A percentile compares a stretch with the other conserved stretches of the same genome.
These are phyloP conservation scores for Sporophila hypoxantha DNA, from an alignment of 2,113 vertebrate genomes.

Conservation along the genomic window DNA sequence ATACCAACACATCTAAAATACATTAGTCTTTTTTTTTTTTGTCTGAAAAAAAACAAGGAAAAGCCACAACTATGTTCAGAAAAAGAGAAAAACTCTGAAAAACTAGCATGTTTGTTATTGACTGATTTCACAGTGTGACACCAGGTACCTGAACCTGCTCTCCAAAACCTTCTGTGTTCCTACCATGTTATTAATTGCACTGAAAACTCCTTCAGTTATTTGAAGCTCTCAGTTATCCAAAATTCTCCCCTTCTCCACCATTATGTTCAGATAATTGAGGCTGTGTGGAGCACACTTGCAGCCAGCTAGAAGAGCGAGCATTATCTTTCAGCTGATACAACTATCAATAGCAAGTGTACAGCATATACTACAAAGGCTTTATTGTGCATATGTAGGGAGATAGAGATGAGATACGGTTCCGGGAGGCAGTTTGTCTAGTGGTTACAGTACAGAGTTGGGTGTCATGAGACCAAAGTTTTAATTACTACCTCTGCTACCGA, in stretches of 20 bases:
- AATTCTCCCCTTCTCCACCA: slow-evolving; percentile 22
- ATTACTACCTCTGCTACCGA: slow-evolving; percentile 48
- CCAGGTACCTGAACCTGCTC: not conserved
- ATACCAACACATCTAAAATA: not conserved
- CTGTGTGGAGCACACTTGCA: slow-evolving; percentile 28
- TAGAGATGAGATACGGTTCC: slow-evolving; percentile 47
- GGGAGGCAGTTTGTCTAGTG: slow-evolving; percentile 55
- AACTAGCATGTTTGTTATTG: not conserved
- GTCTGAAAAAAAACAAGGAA: not conserved
- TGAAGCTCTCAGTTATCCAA: slow-evolving; percentile 20
- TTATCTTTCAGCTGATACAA: slow-evolving; percentile 65
- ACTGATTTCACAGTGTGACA: not conserved
- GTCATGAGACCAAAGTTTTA: slow-evolving; percentile 61
- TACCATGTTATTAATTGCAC: not conserved
- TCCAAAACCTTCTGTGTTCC: not conserved
- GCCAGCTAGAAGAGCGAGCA: slow-evolving; percentile 41
- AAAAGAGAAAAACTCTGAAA: not conserved
- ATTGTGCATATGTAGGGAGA: slow-evolving; percentile 63
- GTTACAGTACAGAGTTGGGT: slow-evolving; percentile 56
- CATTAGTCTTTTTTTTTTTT: not conserved
- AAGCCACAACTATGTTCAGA: not conserved
- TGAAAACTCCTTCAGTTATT: not conserved
- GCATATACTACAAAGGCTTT: slow-evolving; percentile 58
- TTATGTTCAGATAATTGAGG: slow-evolving; percentile 51
- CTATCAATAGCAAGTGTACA: slow-evolving; percentile 62